These are phyloP conservation scores for Sander vitreus DNA, from an alignment of 2,113 vertebrate species.

Conservation along the genomic window DNA sequence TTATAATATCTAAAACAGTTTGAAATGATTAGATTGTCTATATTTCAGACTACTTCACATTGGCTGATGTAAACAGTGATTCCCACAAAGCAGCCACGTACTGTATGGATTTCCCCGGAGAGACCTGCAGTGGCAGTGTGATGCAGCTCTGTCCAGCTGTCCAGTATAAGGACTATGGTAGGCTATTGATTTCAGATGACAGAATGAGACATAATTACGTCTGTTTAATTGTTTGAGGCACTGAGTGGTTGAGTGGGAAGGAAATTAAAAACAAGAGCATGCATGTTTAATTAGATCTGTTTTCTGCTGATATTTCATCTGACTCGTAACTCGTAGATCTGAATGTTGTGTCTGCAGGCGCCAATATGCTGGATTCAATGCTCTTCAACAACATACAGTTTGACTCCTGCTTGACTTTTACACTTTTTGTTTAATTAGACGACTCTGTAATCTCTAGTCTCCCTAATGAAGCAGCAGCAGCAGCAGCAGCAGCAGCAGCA, in stretches of 20 bases:
- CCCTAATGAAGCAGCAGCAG: constrained; percentile 16
- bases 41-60: background rate
- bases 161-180: constrained; percentile 1
- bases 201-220: constrained; percentile 53
- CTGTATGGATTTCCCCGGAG: constrained; percentile 15
- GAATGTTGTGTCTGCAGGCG: constrained; percentile 1
- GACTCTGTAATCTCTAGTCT: constrained; percentile 4
- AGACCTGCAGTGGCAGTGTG: constrained; percentile 11
- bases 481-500: no score
- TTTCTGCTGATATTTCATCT: background rate
- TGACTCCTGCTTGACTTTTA: constrained; percentile 26
- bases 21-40: background rate
- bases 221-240: constrained; percentile 58
- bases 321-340: background rate
- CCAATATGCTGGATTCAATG: background rate
- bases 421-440: constrained; percentile 23
- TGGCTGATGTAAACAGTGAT: background rate
- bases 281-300: background rate
- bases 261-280: background rate
- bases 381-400: background rate
- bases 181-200: constrained; percentile 71
- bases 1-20: background rate
- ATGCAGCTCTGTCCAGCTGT: constrained; percentile 34
- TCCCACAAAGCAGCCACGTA: background rate
- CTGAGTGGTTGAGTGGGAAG: background rate